phyloP scores from a whole-genome alignment of 2,888 invertebrate genomes.

The Ochropleura plecta region DNA sequence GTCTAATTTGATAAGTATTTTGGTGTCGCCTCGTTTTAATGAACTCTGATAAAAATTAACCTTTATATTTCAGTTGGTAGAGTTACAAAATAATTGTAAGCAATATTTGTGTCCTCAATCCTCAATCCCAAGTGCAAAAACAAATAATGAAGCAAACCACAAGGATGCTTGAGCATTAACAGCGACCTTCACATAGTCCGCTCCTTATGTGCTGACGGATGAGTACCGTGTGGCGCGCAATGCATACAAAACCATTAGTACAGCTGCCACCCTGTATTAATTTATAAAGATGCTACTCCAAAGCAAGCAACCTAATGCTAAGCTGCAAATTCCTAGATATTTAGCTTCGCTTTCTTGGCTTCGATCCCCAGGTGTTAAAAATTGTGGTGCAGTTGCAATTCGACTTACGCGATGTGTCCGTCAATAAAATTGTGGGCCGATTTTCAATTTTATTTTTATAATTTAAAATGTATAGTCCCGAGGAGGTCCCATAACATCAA shows the following conservation, averaged over 20 bases:
- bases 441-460: too few relatives aligned
- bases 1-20: neutral
- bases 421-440: too few relatives aligned
- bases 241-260: slow-evolving; percentile 47
- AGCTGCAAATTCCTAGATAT: neutral
- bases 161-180: slow-evolving; percentile 28
- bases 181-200: slow-evolving; percentile 42
- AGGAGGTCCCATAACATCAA: too few relatives aligned
- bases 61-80: neutral
- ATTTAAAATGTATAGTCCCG: too few relatives aligned
- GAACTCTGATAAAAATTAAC: neutral
- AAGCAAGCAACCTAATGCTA: neutral
- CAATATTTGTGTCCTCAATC: slow-evolving; percentile 34
- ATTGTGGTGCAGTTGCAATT: too few relatives aligned
- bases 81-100: neutral
- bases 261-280: slow-evolving; percentile 8
- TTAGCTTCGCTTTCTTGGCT: neutral
- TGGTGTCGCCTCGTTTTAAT: neutral
- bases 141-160: slow-evolving; percentile 25
- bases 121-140: slow-evolving; percentile 22
- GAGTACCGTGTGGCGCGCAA: slow-evolving; percentile 13
- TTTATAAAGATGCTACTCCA: neutral
- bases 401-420: too few relatives aligned
- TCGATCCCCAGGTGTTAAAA: too few relatives aligned
- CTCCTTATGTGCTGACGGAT: slow-evolving; percentile 46